phyloP scores from a whole-genome alignment of 2,888 invertebrate species.

The Myopa tessellatipennis region DNA sequence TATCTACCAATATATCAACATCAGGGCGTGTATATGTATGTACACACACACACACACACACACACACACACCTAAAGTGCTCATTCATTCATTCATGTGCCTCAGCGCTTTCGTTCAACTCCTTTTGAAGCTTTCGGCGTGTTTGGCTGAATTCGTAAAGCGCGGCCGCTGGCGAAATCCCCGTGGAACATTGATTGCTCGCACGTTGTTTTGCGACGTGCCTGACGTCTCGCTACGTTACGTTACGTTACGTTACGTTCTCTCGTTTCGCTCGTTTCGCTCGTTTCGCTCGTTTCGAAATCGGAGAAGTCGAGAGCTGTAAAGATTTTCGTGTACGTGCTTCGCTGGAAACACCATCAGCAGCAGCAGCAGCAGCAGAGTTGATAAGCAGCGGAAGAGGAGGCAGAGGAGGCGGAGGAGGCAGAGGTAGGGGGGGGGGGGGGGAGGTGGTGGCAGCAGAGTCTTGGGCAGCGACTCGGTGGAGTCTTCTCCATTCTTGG shows the following conservation, averaged over 20 bases:
- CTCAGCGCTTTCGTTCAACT: neutral
- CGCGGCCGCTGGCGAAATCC: slow-evolving; percentile 30
- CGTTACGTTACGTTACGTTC: neutral
- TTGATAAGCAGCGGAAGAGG: no score
- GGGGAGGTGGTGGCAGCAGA: no score
- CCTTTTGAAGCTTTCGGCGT: neutral
- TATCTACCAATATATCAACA: slow-evolving; percentile 26
- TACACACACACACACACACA: neutral
- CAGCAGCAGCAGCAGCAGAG: neutral
- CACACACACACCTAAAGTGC: neutral
- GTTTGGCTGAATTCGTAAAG: neutral
- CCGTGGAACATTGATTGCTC: slow-evolving; percentile 38
- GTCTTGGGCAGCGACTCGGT: no score
- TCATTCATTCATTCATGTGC: neutral
- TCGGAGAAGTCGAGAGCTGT: slow-evolving; percentile 10
- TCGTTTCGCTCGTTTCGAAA: neutral
- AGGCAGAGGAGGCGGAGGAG: no score
- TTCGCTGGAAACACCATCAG: neutral
- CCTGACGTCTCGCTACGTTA: neutral
- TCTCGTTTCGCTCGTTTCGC: neutral
- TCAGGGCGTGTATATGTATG: neutral
- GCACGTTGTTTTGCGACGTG: slow-evolving; percentile 34
- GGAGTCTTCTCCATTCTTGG: neutral
- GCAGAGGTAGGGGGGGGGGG: no score
- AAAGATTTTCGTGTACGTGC: slow-evolving; percentile 34